Base-by-base conservation (phyloP, 2,113 vertebrate species). In the Oncorhynchus keta region DNA sequence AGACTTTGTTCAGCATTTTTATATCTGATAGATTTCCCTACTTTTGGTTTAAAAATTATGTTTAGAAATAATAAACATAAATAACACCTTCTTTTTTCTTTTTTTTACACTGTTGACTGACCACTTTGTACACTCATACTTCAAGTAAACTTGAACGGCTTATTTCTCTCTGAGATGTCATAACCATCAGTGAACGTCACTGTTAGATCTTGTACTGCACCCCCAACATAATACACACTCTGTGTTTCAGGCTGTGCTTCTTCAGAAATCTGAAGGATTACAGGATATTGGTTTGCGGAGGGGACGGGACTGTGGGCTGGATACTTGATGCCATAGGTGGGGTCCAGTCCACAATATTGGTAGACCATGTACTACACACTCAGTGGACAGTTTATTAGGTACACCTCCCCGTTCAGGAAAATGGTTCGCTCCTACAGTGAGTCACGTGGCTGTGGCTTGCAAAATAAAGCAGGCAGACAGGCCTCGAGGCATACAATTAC, bases 221-320 rank as follows among this genome's bases (percentile, higher is more conserved):
- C 9, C 8, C 24, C 7, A 39, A 26, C 70, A 24, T 22, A 22
- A 20, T 32, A 32, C 12, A 24, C 26, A 18, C 68, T 68, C 39
- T 82, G 68, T 85, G 69, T 67, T 76, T n/a, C 86, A 98, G 97
- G 64, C 92, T 98, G 69, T 94, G 86, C 83, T 97, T 98, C 88
- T 98, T 98, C 92, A 93, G 88, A 80, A 89, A 94, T 5, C 91
- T 97, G 69, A 86, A 93, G 39, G 79, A 95, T 48, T 95, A 91
- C 83, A 93, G 95, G 76, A 92, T 98, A 84, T 81, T 98, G 91
- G 96, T 97, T 45, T 97, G 97, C 22, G 97, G 97, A 0, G 97
- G 97, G 22, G 97, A 97, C 1, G 97, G 97, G 76, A 97, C 96
- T 1, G 97, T 97, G 32, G 97, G 97, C 82, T 97, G 97, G 97